Percentiles rank a stretch among this genome's conserved stretches.
Conservation (phyloP, 2,797 vertebrate genomes). For the Trachurus trachurus region DNA sequence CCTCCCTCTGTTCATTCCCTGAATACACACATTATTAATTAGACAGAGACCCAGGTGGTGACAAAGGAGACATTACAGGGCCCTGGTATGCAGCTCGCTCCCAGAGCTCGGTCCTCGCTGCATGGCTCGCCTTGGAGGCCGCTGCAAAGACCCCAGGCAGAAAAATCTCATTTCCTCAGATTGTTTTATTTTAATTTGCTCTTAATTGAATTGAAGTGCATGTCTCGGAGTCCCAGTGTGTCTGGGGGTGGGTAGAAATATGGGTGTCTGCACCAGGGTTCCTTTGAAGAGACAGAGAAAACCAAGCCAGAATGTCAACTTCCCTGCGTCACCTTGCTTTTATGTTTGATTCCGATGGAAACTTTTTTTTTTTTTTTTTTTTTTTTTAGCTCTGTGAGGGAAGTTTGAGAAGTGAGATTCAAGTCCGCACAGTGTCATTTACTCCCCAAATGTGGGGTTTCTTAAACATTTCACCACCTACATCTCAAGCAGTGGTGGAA, state of each 20-base stretch:
- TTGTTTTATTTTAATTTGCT: constrained; percentile 56
- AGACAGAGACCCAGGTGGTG: constrained; percentile 60
- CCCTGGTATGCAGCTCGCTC: constrained; percentile 48
- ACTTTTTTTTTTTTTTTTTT: constrained; percentile 9
- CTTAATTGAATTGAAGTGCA: constrained; percentile 53
- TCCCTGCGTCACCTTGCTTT: constrained; percentile 14
- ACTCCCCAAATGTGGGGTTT: constrained; percentile 8
- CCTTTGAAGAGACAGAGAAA: constrained; percentile 1
- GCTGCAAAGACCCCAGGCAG: neutral
- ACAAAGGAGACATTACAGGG: constrained; percentile 24
- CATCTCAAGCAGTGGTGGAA: constrained; percentile 23
- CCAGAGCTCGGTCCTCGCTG: constrained; percentile 31
- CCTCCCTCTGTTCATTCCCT: constrained; percentile 47
- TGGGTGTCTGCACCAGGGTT: neutral
- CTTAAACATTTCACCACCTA: constrained; percentile 35
- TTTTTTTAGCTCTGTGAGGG: neutral
- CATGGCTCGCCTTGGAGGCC: constrained; percentile 1
- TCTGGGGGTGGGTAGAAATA: neutral
- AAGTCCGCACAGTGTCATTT: constrained; percentile 17
- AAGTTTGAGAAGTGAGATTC: constrained; percentile 33
- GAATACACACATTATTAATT: constrained; percentile 68
- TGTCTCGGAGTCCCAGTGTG: constrained; percentile 22
- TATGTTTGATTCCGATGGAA: constrained; percentile 35
- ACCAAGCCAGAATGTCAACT: neutral
- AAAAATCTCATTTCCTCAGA: constrained; percentile 55